phyloP scores from a whole-genome alignment of 2,113 vertebrate species.

The Athene cunicularia region DNA sequence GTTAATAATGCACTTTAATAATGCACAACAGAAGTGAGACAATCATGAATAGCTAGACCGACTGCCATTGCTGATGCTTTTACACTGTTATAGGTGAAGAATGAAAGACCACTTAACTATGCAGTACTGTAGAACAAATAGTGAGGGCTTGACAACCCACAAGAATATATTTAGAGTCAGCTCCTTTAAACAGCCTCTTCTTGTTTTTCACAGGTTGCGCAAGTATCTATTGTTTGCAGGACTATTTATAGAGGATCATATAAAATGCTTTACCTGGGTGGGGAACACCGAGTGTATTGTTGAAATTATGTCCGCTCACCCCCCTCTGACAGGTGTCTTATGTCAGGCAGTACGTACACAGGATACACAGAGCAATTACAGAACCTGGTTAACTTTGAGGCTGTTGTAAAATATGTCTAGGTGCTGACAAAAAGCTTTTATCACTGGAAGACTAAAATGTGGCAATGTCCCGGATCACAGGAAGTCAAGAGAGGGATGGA shows the following conservation, averaged over 20 bases:
- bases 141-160: background rate
- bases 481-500: background rate
- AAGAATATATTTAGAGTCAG: background rate
- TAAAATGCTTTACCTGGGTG: background rate
- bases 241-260: background rate
- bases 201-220: background rate
- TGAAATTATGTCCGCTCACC: background rate
- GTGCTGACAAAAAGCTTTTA: background rate
- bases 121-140: background rate
- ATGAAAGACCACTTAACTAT: background rate
- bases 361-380: background rate
- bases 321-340: background rate
- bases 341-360: background rate
- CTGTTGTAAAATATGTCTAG: background rate
- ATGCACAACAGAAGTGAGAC: background rate
- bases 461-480: background rate
- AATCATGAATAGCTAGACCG: background rate
- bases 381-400: background rate
- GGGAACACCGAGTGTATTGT: background rate
- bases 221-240: background rate
- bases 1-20: background rate
- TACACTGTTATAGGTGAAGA: background rate
- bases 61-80: background rate
- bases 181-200: background rate
- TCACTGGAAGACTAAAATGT: background rate